Base-by-base conservation (phyloP, 2,888 invertebrate genomes). In the Gryllus longicercus region DNA sequence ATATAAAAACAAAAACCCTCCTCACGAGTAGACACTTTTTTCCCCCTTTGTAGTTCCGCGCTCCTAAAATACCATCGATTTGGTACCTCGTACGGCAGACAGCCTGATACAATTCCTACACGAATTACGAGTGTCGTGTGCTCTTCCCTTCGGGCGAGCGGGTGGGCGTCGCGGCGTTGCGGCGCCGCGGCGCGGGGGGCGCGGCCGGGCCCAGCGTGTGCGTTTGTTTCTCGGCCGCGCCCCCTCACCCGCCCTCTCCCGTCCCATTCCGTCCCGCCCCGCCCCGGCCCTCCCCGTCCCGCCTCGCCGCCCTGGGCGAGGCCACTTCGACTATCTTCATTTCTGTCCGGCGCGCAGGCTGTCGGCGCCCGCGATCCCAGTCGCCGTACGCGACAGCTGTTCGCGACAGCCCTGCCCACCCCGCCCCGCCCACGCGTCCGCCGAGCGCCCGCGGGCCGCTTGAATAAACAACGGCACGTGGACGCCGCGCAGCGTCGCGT, bases 401-500 rank as follows among this genome's bases (percentile, higher is more conserved):
- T 18, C 63, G 63, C 63, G 63, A 63, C 63, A 63, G 63, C 4
- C 63, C 63, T 14, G 3, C 16, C 63, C 63, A 2, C 14, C 63
- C 63, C 16, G 63, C n/a, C 63, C 63, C 16, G 14, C n/a, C 63
- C 63, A 63, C 63, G 16, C 38, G 38, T 38, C 38, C 38, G 38
- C 38, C 38, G 4, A 38, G 38, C 38, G 38, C 63, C 63, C n/a
- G 16, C 63, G 63, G 16, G 16, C 16, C 4, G 16, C 16, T 14
- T 63, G 63, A 63, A 63, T 63, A 63, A 63, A 63, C 63, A 63
- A 63, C 63, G 63, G 63, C 63, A 63, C 63, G 63, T 63, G 63
- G 63, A 14, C 63, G 5, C 63, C 63, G n/a, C 63, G 63, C 63
- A 63, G n/a, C 63, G n/a, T 14, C 63, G 63, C 63, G 14, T 63